Evolutionary conservation across 2,797 vertebrate genomes (phyloP), one percentile per base, ranked within the genome.

Genomic region (Aythya fuligula): DNA sequence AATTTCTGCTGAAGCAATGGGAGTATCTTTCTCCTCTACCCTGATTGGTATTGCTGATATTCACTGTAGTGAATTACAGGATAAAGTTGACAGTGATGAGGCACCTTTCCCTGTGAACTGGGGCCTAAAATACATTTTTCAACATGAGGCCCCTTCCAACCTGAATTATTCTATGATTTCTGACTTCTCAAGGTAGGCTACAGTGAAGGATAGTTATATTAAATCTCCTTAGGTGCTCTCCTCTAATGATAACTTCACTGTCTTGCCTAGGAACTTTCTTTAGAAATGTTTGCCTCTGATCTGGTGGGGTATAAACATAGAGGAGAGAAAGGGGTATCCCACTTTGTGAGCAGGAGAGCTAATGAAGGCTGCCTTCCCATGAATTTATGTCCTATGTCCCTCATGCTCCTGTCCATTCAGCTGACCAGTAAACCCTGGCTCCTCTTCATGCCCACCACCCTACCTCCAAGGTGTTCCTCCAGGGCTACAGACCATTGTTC

Each of bases 1-100:
- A 79, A 60, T 64, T 95, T 57, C 88, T 79, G 84, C 49, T 70
- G 70, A 88, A 91, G 80, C 57, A 93, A 82, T 56, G 30, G 66
- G 87, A 86, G 76, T 51, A 86, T 34, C 58, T 73, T 90, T 47
- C 77, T 90, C n/a, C 67, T 62, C 56, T 49, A n/a, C 47, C 70
- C 73, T 62, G 54, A 90, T 9, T 73, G 77, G 67, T 61, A 90
- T 57, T 73, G 71, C 84, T 79, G 60, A 79, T 76, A 78, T 2
- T 90, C 51, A 72, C 17, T 32, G 51, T 60, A 49, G 43, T 64
- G 47, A 82, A 79, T 22, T 60, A 89, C 18, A 60, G 77, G 30
- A 89, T 92, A 34, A 79, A 90, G 36, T 5, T 85, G 47, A 82
- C 6, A 82, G 32, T 7, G 5, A 83, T 71, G 28, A 85, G 53